Evolutionary conservation across 2,113 vertebrate species (phyloP), one percentile per base, ranked within the genome.

Genomic region (Sorex fumeus): DNA sequence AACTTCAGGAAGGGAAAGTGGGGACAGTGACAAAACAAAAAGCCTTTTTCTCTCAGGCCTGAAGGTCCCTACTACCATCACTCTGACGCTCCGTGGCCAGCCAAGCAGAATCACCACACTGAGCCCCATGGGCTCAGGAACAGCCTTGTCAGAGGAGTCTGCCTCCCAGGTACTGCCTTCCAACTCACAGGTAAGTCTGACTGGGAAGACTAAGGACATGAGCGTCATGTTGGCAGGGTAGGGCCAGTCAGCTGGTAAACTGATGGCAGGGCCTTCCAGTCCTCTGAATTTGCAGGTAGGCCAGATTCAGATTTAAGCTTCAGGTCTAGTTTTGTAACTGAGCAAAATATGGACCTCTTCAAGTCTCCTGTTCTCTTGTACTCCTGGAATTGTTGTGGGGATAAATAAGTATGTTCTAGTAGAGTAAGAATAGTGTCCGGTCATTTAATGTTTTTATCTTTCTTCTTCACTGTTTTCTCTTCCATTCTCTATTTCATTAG

Each of bases 41-140:
- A 75, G 4, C 72, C 8, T 16, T 0, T 0, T 0, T 84, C 10
- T 72, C 40, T 91, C 96, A 98, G 99, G 99, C 92, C 97, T 99
- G 94, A 99, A 99, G 98, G 98, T 98, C 18, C 99, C 99, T 0
- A 98, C 99, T 0, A 99, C 99, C 84, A 99, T 99, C 85, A 99
- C 99, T 0, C 98, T 99, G 97, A 99, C 98, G 0, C 98, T 99
- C 70, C 98, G 98, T 74, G 99, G 98, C 3, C 99, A 99, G 95
- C 98, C 98, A 0, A 98, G 97, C 96, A 98, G 98, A 13, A 94
- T 98, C 86, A 97, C 97, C 84, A 95, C 98, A 0, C 97, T 99
- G 32, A 97, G 98, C 97, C 98, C 98, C 80, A 95, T 98, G 3
- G 97, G 96, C 0, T 97, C 97, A 70, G 98, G 96, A 6, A 72